Conservation (phyloP, 2,113 vertebrate genomes). For the Albula goreensis region DNA sequence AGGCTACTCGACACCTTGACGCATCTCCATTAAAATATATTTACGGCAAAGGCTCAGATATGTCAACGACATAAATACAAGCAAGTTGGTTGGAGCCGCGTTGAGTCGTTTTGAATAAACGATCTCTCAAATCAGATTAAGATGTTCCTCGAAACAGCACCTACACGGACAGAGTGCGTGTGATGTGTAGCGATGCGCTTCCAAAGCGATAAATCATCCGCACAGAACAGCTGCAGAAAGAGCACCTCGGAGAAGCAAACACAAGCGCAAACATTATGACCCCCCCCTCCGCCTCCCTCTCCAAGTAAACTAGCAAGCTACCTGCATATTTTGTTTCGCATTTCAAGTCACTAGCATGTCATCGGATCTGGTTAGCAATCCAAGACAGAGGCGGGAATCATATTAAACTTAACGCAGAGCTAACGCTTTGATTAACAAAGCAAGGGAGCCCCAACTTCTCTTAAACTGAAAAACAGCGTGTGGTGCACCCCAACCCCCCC, state of each 20-base stretch:
- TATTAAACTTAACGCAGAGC: conserved; percentile 8
- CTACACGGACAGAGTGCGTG: conserved; percentile 30
- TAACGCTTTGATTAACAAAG: conserved; percentile 19
- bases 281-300: not conserved
- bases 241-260: conserved; percentile 9
- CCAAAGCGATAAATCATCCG: conserved; percentile 31
- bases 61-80: not conserved
- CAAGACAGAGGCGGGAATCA: not conserved
- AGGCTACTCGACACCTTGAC: not conserved
- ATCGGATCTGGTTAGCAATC: not conserved
- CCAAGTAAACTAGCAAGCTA: conserved; percentile 5
- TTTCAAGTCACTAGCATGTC: not conserved
- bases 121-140: conserved; percentile 47
- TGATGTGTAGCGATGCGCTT: conserved; percentile 33
- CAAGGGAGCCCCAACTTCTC: conserved; percentile 53
- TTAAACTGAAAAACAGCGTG: conserved; percentile 46
- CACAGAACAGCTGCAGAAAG: not conserved
- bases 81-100: not conserved
- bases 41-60: not conserved
- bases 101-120: conserved; percentile 25
- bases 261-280: not conserved
- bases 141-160: conserved; percentile 38
- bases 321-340: conserved; percentile 16
- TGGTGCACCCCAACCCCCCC: conserved; percentile 50
- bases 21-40: not conserved